A percentile compares a stretch with the other conserved stretches of the same genome.
Conservation (phyloP, 2,113 vertebrate species). For the Xiphophorus hellerii region DNA sequence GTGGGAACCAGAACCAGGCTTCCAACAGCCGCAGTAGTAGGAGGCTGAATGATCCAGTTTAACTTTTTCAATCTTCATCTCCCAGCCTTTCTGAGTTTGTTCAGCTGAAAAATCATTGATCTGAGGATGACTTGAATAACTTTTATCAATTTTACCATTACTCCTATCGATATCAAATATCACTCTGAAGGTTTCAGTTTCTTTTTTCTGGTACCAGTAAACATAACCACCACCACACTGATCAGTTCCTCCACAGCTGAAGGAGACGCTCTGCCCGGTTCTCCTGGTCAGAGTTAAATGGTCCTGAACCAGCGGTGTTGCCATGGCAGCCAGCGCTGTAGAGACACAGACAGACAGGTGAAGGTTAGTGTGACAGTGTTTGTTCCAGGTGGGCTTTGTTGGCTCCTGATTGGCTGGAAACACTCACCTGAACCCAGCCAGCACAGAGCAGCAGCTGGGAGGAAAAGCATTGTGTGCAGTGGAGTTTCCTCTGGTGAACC, state of each 20-base stretch:
- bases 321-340: conserved; percentile 12
- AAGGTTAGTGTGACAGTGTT: conserved; percentile 1
- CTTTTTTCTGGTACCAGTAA: conserved; percentile 19
- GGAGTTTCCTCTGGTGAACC: too few relatives aligned
- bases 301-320: not conserved
- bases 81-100: rapidly evolving
- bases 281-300: not conserved
- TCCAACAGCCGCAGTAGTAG: not conserved
- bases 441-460: too few relatives aligned
- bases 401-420: conserved; percentile 8
- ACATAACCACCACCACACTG: not conserved
- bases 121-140: not conserved
- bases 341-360: conserved; percentile 20
- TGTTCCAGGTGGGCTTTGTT: conserved; percentile 2
- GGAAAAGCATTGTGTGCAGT: too few relatives aligned
- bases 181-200: not conserved
- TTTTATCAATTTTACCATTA: rapidly evolving
- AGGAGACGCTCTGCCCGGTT: not conserved
- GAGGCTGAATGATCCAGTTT: not conserved
- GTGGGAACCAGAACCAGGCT: not conserved
- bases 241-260: not conserved
- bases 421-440: too few relatives aligned
- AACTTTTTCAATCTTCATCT: not conserved
- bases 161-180: not conserved
- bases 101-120: not conserved